Evolutionary conservation across 2,888 invertebrate species (phyloP), one percentile per base, ranked within the genome.

Genomic region (Heliconius ethilla): DNA sequence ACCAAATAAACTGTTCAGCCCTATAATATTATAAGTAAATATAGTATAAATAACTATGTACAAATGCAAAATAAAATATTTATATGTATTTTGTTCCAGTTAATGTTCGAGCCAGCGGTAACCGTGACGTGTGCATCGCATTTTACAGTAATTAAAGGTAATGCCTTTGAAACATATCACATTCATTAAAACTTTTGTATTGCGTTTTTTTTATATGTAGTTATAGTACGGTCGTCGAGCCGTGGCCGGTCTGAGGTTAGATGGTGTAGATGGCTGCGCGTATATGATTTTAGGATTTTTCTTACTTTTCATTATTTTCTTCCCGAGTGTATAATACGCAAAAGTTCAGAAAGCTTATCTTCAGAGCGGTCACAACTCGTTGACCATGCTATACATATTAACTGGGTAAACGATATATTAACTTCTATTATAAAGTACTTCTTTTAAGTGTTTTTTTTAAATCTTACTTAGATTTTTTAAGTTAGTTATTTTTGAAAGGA

Each of bases 81-180:
- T 74, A 22, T 66, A 27, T 83, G 80, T 83, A 82, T 82, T 82
- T 33, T 83, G 76, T 92, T 91, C 79, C 90, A 92, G 91, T 92
- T 92, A 88, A 92, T 92, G 91, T 89, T 90, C 84, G 90, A 89
- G 82, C 85, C 88, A 83, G 87, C 85, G 83, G 84, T 87, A 75
- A 85, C 87, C 80, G 88, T 86, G 83, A 85, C 89, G 79, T 82
- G 82, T 83, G 84, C 85, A 85, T 86, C 86, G 86, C 89, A 91
- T 91, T 92, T 92, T 91, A 91, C 92, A 83, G 82, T 85, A 79
- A 85, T 86, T 82, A 82, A 86, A 89, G 91, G 91, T 91, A 77
- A 75, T 75, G 29, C 70, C 67, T 78, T 75, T 27, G 33, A 70
- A 75, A 29, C 15, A 63, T 76, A 45, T 74, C 45, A 75, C 59